Evolutionary conservation across 2,797 vertebrate species (phyloP).

Genomic region (Phrynocephalus forsythii): DNA sequence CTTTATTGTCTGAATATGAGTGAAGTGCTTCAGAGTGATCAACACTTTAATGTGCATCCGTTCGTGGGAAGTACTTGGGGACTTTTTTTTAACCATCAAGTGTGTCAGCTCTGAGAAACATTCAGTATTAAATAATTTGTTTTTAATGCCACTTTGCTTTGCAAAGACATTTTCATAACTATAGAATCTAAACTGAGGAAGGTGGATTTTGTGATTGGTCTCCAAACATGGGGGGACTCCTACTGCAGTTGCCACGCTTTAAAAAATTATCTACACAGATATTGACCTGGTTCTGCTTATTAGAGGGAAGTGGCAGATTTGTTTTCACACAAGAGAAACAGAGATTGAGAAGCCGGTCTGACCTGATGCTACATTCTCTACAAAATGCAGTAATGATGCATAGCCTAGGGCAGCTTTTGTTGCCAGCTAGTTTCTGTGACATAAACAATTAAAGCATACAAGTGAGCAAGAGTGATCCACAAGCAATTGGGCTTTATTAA

Average conservation of each 20-base stretch:
- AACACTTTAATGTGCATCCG: not conserved
- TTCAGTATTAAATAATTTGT: not conserved
- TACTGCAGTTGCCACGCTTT: not conserved
- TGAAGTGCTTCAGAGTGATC: not conserved
- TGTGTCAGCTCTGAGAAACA: not conserved
- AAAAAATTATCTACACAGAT: not conserved
- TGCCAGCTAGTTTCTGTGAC: conserved; percentile 60
- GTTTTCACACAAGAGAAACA: not conserved
- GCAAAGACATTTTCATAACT: not conserved
- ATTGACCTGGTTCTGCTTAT: not conserved
- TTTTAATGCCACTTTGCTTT: not conserved
- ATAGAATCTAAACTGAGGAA: not conserved
- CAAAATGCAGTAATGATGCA: conserved; percentile 40
- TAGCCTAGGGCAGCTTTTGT: conserved; percentile 56
- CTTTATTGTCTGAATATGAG: not conserved
- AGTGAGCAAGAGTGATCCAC: conserved; percentile 64
- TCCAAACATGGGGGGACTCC: not conserved
- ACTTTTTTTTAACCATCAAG: not conserved
- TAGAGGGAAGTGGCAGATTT: too few species aligned
- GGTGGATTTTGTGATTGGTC: not conserved
- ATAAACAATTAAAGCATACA: conserved; percentile 64
- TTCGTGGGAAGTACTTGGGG: too few species aligned
- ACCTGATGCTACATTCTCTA: conserved; percentile 1
- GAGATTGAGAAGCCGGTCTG: not conserved
- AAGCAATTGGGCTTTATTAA: conserved; percentile 79